Base-by-base conservation (phyloP, 2,888 invertebrate genomes). In the Leuctra nigra region DNA sequence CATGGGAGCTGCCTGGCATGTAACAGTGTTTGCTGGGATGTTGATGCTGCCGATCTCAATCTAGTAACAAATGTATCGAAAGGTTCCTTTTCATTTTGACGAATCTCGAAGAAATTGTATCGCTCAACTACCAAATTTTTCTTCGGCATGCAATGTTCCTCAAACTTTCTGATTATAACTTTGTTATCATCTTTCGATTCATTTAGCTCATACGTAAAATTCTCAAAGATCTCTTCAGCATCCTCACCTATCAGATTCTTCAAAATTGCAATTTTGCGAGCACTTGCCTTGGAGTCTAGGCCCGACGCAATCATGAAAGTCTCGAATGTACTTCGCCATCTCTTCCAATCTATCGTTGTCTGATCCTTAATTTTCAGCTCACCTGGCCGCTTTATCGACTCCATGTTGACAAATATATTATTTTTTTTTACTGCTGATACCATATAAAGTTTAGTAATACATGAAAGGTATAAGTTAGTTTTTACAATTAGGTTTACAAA, bases 51-150 rank as follows among this genome's bases (percentile, higher is more conserved):
- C 11, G 44, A 22, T 23, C n/a, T 9, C 44, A 44, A 44, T 23
- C 44, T 20, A 18, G n/a, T 23, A 20, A 44, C 2, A 23, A 44
- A 44, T 7, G 44, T 44, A 20, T 44, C 44, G 23, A 44, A 44
- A n/a, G 44, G 44, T 44, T 44, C 44, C n/a, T 23, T 23, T 44
- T 44, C 44, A 22, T 13, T 44, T 20, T 44, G 44, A 4, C 22
- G 18, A n/a, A 44, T 23, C 22, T 44, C 44, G 44, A 44, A 44
- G 23, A 44, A 44, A n/a, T 44, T n/a, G 13, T 23, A 44, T 23
- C 44, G 6, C 23, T 44, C 44, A 20, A 44, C 44, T 22, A 44
- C 44, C 18, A 44, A 23, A 44, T 44, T 44, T 23, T 44, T 44
- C 9, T 22, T 23, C 4, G 44, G 44, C 23, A 22, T 23, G 13